Evolutionary conservation across 2,888 invertebrate genomes (phyloP).

Genomic region (Eupeodes luniger): DNA sequence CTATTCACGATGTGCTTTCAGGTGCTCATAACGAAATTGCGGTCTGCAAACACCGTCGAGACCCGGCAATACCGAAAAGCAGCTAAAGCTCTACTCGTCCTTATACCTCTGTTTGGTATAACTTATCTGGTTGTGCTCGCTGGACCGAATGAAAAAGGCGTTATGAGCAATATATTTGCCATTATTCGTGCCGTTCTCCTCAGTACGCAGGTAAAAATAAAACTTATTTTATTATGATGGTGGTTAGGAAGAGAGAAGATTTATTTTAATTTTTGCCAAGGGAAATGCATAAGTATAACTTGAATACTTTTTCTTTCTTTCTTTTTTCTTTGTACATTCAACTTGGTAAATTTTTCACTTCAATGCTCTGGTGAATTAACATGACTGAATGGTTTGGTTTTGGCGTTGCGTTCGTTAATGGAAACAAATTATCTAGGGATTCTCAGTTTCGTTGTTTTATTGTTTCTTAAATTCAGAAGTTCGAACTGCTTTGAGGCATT

Average conservation of each 20-base stretch:
- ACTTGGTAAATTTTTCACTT: conserved; percentile 19
- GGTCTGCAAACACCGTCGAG: conserved; percentile 95
- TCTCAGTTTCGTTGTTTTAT: conserved; percentile 95
- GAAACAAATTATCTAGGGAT: conserved; percentile 87
- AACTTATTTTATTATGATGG: conserved; percentile 31
- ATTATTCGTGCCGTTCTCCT: conserved; percentile 92
- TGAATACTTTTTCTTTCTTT: conserved; percentile 38
- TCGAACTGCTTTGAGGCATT: conserved; percentile 92
- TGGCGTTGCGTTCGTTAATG: neutral
- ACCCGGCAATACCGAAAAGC: conserved; percentile 96
- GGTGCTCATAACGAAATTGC: conserved; percentile 96
- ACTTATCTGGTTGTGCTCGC: conserved; percentile 94
- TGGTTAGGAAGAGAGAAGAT: conserved; percentile 51
- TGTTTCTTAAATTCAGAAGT: conserved; percentile 97
- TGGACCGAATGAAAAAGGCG: conserved; percentile 89
- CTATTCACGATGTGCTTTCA: conserved; percentile 80
- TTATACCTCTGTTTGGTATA: conserved; percentile 96
- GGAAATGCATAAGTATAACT: conserved; percentile 30
- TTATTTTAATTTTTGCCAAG: conserved; percentile 54
- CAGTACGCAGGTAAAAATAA: conserved; percentile 92
- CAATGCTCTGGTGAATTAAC: conserved; percentile 1
- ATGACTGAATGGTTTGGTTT: conserved; percentile 24
- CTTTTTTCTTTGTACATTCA: neutral
- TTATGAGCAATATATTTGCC: conserved; percentile 90
- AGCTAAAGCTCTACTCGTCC: conserved; percentile 94